A percentile compares a stretch with the other conserved stretches of the same genome.
Evolutionary conservation across 2,113 vertebrate species (phyloP).

Genomic region (Aix galericulata): DNA sequence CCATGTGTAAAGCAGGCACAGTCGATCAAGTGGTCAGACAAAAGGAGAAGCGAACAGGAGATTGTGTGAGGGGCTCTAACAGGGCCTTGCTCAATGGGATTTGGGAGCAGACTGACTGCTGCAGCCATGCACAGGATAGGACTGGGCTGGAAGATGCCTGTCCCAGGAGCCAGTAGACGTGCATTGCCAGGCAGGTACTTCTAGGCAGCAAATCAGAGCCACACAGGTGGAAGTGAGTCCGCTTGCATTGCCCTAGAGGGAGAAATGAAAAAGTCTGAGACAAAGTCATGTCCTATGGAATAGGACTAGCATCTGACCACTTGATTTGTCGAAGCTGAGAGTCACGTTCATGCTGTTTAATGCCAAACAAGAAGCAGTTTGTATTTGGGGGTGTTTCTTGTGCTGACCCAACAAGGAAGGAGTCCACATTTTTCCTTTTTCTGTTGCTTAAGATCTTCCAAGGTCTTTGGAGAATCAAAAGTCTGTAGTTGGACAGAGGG

Average conservation of each 20-base stretch:
- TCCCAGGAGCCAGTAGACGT: neutral
- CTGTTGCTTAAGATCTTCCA: neutral
- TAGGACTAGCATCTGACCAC: neutral
- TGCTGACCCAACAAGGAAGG: neutral
- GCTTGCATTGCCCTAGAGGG: neutral
- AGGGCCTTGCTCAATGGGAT: rapidly evolving
- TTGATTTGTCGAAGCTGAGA: neutral
- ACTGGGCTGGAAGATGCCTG: neutral
- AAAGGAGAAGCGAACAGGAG: neutral
- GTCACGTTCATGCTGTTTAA: neutral
- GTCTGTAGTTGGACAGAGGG: neutral
- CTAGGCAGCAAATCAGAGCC: neutral
- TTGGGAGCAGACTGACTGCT: neutral
- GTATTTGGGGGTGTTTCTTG: neutral
- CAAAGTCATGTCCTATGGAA: neutral
- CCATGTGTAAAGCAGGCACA: neutral
- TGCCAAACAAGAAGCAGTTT: neutral
- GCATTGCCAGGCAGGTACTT: neutral
- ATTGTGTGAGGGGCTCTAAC: neutral
- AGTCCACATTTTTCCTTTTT: neutral
- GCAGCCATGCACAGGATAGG: neutral
- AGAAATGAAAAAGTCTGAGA: neutral
- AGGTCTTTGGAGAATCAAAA: neutral
- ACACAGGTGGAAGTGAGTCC: neutral
- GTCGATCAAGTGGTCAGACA: neutral